These are phyloP conservation scores for Resseliella maxima DNA, from an alignment of 2,888 invertebrate genomes.

Conservation along the genomic window DNA sequence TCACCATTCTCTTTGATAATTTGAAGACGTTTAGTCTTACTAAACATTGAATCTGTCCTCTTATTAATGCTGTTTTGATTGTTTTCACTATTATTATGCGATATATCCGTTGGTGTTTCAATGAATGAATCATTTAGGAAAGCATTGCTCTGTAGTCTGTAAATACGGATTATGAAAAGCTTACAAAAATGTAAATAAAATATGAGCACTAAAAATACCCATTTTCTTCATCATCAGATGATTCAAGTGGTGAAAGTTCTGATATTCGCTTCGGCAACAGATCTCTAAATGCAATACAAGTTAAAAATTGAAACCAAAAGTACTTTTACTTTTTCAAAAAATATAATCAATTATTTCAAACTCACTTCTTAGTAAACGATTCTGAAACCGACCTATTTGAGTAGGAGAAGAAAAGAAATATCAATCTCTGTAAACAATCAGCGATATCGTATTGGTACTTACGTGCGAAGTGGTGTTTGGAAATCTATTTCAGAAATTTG, in stretches of 20 bases:
- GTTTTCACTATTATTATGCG: not conserved
- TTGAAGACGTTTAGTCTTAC: not conserved
- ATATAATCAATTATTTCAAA: not conserved
- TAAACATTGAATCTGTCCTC: not conserved
- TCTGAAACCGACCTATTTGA: slow-evolving; percentile 7
- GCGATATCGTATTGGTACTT: not conserved
- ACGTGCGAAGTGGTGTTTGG: slow-evolving; percentile 30
- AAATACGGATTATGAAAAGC: not conserved
- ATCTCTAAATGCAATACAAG: not conserved
- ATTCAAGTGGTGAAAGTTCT: slow-evolving; percentile 38
- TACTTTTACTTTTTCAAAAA: not conserved
- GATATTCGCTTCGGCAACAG: slow-evolving; percentile 49
- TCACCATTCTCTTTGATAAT: not conserved
- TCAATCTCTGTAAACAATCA: slow-evolving; percentile 23
- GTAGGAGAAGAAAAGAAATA: not conserved
- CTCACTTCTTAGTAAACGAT: not conserved
- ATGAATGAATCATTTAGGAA: slow-evolving; percentile 53
- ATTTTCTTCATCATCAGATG: slow-evolving; percentile 51
- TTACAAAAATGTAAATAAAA: not conserved
- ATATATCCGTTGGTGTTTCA: not conserved
- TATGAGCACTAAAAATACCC: not conserved
- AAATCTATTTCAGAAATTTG: not conserved
- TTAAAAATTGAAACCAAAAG: not conserved
- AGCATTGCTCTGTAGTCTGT: not conserved
- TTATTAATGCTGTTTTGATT: slow-evolving; percentile 24